Conservation (phyloP, 2,888 invertebrate genomes). For the Rosalia funebris region DNA sequence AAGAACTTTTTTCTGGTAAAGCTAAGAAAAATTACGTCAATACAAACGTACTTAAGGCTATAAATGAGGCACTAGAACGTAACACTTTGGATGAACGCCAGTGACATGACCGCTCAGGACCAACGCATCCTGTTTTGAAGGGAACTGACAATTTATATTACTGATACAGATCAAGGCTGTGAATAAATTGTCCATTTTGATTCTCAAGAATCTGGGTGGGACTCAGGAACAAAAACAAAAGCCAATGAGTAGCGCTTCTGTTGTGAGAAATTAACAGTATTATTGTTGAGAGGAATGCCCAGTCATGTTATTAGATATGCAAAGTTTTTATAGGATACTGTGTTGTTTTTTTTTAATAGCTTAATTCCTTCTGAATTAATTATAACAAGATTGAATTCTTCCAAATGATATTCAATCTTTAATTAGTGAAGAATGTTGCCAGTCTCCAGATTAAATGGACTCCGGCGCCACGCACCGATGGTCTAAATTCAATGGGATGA, state of each 20-base stretch:
- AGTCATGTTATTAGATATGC: neutral
- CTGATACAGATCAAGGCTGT: conserved; percentile 23
- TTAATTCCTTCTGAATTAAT: neutral
- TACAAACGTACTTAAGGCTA: neutral
- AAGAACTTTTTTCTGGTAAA: neutral
- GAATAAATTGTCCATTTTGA: conserved; percentile 17
- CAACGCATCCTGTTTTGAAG: conserved; percentile 16
- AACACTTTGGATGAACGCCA: conserved; percentile 1
- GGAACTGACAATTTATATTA: conserved; percentile 22
- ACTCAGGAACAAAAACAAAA: conserved; percentile 4
- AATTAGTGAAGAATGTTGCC: neutral
- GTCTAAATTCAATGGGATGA: too few species aligned
- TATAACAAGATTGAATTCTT: neutral
- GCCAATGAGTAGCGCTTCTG: neutral
- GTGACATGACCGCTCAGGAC: too few species aligned
- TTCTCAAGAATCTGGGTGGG: conserved; percentile 18
- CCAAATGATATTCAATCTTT: neutral
- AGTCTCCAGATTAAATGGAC: neutral
- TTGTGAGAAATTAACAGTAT: neutral
- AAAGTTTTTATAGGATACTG: neutral
- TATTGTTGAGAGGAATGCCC: neutral
- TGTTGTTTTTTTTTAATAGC: neutral
- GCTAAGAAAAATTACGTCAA: conserved; percentile 11
- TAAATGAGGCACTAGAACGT: conserved; percentile 3
- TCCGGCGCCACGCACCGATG: too few species aligned